Evolutionary conservation across 1,140 invertebrate species (phyloP).

Genomic region (Drosophila littoralis): DNA sequence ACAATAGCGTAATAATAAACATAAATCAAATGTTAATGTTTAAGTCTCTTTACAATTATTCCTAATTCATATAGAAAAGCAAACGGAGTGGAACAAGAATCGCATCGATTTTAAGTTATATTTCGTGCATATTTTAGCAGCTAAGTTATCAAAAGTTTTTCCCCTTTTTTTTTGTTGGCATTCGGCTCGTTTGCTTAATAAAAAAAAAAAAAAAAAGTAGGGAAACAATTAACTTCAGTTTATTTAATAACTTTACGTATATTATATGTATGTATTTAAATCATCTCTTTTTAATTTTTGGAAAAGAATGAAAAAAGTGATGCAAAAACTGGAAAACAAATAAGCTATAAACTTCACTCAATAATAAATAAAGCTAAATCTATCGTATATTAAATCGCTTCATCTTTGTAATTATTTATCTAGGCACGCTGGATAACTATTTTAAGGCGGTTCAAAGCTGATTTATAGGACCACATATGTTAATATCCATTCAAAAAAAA

Average conservation of each 20-base stretch:
- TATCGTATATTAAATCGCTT: constrained; percentile 38
- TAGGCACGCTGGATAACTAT: constrained; percentile 48
- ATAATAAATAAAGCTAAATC: constrained; percentile 39
- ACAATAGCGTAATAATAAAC: constrained; percentile 48
- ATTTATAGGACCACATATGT: constrained; percentile 33
- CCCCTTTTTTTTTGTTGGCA: constrained; percentile 15
- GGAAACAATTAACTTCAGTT: constrained; percentile 12
- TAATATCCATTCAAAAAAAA: constrained; percentile 13
- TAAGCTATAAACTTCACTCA: constrained; percentile 28
- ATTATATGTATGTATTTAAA: constrained; percentile 23
- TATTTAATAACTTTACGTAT: constrained; percentile 13
- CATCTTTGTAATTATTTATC: constrained; percentile 49
- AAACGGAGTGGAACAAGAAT: constrained; percentile 15
- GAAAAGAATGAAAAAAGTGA: constrained; percentile 16
- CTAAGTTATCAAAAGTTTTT: constrained; percentile 51
- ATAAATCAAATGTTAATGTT: constrained; percentile 60
- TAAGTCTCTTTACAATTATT: constrained; percentile 59
- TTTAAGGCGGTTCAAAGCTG: constrained; percentile 30
- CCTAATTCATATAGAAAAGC: constrained; percentile 40
- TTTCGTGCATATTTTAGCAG: constrained; percentile 24
- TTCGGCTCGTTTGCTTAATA: constrained; percentile 6
- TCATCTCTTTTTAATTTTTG: constrained; percentile 1
- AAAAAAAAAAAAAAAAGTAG: constrained; percentile 7
- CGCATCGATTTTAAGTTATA: constrained; percentile 46
- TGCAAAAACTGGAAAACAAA: constrained; percentile 20